phyloP scores from a whole-genome alignment of 2,113 vertebrate species.

The Pteronura brasiliensis region DNA sequence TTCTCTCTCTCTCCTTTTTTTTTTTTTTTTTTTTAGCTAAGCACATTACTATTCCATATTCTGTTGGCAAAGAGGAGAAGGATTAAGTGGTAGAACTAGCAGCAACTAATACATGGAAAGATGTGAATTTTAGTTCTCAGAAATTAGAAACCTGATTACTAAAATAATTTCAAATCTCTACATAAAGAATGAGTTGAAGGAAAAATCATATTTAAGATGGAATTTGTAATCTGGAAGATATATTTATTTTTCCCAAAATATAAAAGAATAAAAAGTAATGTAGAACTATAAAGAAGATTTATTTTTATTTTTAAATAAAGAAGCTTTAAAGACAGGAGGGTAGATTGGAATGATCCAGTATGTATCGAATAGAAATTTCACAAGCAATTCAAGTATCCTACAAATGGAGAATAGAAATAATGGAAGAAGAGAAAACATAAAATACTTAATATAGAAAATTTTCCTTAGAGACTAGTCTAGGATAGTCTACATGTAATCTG shows the following conservation, averaged over 20 bases:
- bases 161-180: background rate
- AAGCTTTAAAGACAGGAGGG: background rate
- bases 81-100: background rate
- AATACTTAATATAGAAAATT: background rate
- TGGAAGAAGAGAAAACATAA: background rate
- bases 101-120: background rate
- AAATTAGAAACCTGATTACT: background rate
- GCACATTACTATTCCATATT: background rate
- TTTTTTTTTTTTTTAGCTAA: background rate
- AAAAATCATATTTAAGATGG: background rate
- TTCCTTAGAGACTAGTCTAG: background rate
- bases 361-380: background rate
- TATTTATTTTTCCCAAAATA: background rate
- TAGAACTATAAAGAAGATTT: background rate
- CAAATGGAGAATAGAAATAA: background rate
- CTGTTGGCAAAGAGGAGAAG: background rate
- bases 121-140: background rate
- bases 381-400: background rate
- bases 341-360: background rate
- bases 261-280: background rate
- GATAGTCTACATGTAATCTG: background rate
- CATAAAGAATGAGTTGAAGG: background rate
- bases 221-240: background rate
- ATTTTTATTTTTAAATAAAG: background rate
- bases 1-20: no score